Base-by-base conservation (phyloP, 2,113 vertebrate genomes). In the Leucosticte australis region DNA sequence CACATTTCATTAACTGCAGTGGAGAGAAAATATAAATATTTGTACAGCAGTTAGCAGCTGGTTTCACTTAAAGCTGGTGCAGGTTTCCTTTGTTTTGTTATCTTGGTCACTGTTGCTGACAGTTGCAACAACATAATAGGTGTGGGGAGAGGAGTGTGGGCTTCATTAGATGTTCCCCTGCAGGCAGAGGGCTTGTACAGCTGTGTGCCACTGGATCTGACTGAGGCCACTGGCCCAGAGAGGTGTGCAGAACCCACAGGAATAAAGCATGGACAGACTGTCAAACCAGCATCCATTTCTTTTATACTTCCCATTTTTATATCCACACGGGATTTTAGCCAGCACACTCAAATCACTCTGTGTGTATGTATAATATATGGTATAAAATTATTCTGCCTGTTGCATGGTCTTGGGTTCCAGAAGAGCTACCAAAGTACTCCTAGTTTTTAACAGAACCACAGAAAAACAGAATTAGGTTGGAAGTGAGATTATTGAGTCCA, bases 21-120 rank as follows among this genome's bases (percentile, higher is more conserved):
- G 30, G 91, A 94, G 77, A 94, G 70, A 96, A 97, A 93, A 69
- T 89, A 95, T 60, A 96, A 93, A 93, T 92, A 96, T 95, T 97
- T 95, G 78, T 59, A 30, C 63, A 69, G 64, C 57, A 68, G 41
- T 91, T 71, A 87, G 62, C 81, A 92, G 78, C 63, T 96, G 70
- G 35, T 85, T 89, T 91, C 89, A 69, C 67, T 95, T 92, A 91
- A 63, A 87, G 69, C 77, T 80, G 49, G 42, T 46, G 35, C 63
- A 50, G 62, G 39, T 87, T 87, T 68, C 52, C 78, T 47, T 84
- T 93, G 84, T 67, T 92, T 70, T 77, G 56, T 79, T 91, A 37
- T 87, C 57, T 75, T 75, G 78, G 73, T 62, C 73, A 60, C 63
- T 60, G 62, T 55, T 73, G 47, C 50, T 1, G 21, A 65, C 24